Conservation (phyloP, 2,113 vertebrate species). For the Bos taurus region ARS-UCD2.0 NC_037338.1:16533001-16533500, state of each 20-base stretch:
- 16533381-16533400: too few relatives aligned
- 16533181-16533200: not conserved
- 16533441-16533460: too few relatives aligned
- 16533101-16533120: not conserved
- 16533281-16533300: too few relatives aligned
- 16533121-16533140: not conserved
- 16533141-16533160: not conserved
- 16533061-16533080: too few relatives aligned
- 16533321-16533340: too few relatives aligned
- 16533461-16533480: too few relatives aligned
- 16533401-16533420: too few relatives aligned
- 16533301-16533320: too few relatives aligned
- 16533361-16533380: too few relatives aligned
- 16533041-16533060: not conserved
- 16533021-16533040: not conserved
- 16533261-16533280: not conserved
- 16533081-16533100: not conserved
- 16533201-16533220: slow-evolving; percentile 14
- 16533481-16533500: too few relatives aligned
- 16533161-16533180: not conserved
- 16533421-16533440: too few relatives aligned
- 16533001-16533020: not conserved
- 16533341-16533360: too few relatives aligned
- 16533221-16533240: not conserved
- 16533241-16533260: not conserved